Evolutionary conservation across 2,797 vertebrate genomes (phyloP).

Genomic region (Myotis planiceps): DNA sequence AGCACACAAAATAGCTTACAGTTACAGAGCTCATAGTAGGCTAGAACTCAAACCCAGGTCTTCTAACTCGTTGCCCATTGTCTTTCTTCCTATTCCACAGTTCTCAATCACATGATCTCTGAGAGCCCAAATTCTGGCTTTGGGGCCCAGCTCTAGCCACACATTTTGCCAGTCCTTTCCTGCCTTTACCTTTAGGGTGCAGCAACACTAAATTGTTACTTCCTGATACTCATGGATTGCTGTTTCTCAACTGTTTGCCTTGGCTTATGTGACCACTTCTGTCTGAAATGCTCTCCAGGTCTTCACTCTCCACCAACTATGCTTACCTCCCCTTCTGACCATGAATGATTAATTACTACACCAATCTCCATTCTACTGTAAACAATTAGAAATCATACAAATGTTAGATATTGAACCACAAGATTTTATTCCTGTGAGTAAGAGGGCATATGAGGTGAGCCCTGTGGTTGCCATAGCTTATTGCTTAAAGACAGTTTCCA

Average conservation of each 20-base stretch:
- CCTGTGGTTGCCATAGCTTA: neutral
- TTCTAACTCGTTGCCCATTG: neutral
- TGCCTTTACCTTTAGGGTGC: neutral
- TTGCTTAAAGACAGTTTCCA: neutral
- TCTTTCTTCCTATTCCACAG: neutral
- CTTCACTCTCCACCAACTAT: neutral
- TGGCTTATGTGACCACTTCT: neutral
- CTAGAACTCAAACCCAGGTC: neutral
- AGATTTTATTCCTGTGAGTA: neutral
- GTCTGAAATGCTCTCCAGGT: neutral
- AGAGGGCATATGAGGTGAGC: neutral
- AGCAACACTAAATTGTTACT: neutral
- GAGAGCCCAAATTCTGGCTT: neutral
- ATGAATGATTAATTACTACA: neutral
- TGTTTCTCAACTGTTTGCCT: neutral
- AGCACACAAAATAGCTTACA: neutral
- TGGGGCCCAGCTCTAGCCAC: neutral
- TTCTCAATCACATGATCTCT: neutral
- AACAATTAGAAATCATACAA: neutral
- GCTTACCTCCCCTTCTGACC: neutral
- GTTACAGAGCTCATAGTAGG: neutral
- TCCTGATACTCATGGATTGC: neutral
- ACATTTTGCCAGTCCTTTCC: neutral
- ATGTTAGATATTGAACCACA: neutral
- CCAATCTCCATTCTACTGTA: neutral